Conservation (phyloP, 2,888 invertebrate species). For the Cinara cedri region DNA sequence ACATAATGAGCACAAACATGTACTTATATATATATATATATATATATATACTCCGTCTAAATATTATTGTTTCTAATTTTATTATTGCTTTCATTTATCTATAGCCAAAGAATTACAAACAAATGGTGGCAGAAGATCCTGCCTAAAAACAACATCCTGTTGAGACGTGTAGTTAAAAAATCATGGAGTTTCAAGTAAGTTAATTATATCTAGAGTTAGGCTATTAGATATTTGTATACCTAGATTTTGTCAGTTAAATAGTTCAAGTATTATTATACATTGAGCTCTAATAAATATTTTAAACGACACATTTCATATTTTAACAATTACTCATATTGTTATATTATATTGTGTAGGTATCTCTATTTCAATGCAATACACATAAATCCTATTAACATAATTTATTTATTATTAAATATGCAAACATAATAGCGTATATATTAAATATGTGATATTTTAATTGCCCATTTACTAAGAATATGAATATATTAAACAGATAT, state of each 20-base stretch:
- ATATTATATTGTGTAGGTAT: not conserved
- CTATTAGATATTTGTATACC: not conserved
- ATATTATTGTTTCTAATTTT: not conserved
- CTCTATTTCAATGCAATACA: not conserved
- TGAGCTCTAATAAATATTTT: not conserved
- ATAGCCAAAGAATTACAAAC: constrained; percentile 6
- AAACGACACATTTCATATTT: not conserved
- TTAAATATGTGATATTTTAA: not conserved
- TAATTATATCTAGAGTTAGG: not conserved
- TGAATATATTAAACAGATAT: not conserved
- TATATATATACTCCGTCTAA: not conserved
- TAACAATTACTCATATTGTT: not conserved
- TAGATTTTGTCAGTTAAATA: not conserved
- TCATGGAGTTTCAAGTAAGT: constrained; percentile 52
- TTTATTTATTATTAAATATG: not conserved
- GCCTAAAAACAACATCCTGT: constrained; percentile 35
- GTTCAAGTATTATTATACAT: not conserved
- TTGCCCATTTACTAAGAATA: not conserved
- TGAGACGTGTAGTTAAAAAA: constrained; percentile 24
- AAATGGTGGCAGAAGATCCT: constrained; percentile 13
- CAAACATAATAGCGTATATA: not conserved
- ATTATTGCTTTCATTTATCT: constrained; percentile 15
- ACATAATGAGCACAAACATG: not conserved
- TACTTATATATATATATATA: too few relatives aligned
- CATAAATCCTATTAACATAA: not conserved